Conservation (phyloP, 2,888 invertebrate genomes). For the Cheilosia grossa region DNA sequence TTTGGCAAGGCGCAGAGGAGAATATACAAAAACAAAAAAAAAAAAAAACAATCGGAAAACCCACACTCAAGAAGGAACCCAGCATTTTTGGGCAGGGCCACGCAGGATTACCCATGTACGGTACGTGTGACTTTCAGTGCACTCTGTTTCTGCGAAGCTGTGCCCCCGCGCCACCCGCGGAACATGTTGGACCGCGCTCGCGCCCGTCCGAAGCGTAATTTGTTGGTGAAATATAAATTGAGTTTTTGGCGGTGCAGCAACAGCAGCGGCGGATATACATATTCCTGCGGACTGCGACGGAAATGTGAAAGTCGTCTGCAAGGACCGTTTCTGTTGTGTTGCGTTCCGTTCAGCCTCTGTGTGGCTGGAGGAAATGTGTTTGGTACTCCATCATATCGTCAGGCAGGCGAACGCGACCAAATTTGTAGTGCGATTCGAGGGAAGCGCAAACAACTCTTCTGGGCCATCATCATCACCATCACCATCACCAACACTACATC, state of each 20-base stretch:
- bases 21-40: conserved; percentile 1
- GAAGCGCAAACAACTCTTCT: conserved; percentile 53
- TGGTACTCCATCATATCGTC: conserved; percentile 74
- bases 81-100: conserved; percentile 71
- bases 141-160: conserved; percentile 72
- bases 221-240: conserved; percentile 74
- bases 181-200: conserved; percentile 53
- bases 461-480: conserved; percentile 53
- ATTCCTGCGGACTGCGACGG: conserved; percentile 50
- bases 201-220: conserved; percentile 52
- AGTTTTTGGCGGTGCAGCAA: conserved; percentile 59
- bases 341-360: conserved; percentile 8
- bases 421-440: conserved; percentile 50
- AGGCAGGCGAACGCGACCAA: conserved; percentile 69
- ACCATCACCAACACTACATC: conserved; percentile 43
- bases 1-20: conserved; percentile 8
- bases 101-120: conserved; percentile 74
- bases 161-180: conserved; percentile 35
- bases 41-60: conserved; percentile 47
- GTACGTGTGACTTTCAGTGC: conserved; percentile 74
- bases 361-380: conserved; percentile 47
- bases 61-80: conserved; percentile 65
- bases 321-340: conserved; percentile 16
- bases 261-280: conserved; percentile 24
- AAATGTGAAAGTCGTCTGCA: conserved; percentile 68